Conservation (phyloP, 1,140 invertebrate genomes). For the Bombus confusus region DNA sequence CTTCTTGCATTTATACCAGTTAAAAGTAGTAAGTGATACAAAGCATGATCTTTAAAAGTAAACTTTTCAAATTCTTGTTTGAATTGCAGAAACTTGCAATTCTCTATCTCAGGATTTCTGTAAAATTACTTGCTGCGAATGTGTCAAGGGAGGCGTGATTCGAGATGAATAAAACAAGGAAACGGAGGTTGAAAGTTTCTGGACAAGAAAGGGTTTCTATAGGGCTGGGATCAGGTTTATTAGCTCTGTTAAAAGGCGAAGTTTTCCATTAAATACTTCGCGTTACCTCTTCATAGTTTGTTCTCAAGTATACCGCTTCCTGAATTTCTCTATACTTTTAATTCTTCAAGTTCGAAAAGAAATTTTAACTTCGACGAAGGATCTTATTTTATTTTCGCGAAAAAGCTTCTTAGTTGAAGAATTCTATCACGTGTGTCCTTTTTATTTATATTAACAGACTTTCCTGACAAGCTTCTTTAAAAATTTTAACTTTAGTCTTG, state of each 20-base stretch:
- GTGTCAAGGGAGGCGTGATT: neutral
- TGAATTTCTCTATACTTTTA: neutral
- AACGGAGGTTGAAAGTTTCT: neutral
- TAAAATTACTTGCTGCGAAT: neutral
- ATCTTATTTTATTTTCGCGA: neutral
- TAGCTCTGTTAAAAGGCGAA: neutral
- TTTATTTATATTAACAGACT: neutral
- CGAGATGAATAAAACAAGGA: neutral
- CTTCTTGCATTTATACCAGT: neutral
- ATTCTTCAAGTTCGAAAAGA: neutral
- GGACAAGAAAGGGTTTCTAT: neutral
- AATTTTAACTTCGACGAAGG: neutral
- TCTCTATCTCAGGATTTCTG: neutral
- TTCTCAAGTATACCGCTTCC: neutral
- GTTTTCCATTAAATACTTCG: neutral
- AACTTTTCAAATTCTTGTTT: neutral
- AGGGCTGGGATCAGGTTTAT: neutral
- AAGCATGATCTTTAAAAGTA: neutral
- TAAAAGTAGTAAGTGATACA: neutral
- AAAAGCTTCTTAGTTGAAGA: neutral
- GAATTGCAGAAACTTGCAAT: neutral
- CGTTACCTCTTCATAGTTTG: neutral
- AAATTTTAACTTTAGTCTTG: neutral
- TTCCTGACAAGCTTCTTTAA: neutral
- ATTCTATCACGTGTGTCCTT: neutral